Percentiles rank a stretch among this genome's conserved stretches.
Conservation (phyloP, 2,888 invertebrate species). For the Leptinotarsa peninsularis region DNA sequence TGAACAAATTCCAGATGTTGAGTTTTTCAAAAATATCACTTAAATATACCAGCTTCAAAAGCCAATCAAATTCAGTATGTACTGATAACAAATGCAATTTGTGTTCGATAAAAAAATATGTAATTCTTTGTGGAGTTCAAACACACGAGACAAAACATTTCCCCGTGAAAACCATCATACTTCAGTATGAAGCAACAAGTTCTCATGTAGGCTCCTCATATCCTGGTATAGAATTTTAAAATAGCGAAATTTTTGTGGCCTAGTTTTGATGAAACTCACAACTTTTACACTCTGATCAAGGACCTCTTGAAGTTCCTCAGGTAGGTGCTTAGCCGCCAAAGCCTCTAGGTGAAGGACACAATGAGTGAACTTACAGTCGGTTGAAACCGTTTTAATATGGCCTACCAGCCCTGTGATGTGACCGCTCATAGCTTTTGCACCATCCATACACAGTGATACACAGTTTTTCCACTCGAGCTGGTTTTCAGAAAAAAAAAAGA, state of each 20-base stretch:
- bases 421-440: background rate
- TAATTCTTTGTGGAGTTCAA: background rate
- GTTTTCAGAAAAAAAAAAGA: background rate
- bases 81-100: background rate
- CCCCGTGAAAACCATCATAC: background rate
- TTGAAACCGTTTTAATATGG: background rate
- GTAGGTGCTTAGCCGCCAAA: background rate
- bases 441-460: background rate
- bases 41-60: background rate
- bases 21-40: background rate
- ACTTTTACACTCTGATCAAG: background rate
- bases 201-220: background rate
- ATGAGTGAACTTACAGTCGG: no score
- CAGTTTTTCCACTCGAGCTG: background rate
- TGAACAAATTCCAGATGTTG: background rate
- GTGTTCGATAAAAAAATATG: background rate
- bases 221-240: background rate
- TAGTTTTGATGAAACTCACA: background rate
- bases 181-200: background rate
- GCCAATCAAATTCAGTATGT: background rate
- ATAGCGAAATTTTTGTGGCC: background rate
- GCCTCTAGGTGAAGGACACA: no score
- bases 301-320: background rate
- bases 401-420: background rate
- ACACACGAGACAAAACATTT: background rate